phyloP scores from a whole-genome alignment of 2,113 vertebrate species.

The Steatornis caripensis region DNA sequence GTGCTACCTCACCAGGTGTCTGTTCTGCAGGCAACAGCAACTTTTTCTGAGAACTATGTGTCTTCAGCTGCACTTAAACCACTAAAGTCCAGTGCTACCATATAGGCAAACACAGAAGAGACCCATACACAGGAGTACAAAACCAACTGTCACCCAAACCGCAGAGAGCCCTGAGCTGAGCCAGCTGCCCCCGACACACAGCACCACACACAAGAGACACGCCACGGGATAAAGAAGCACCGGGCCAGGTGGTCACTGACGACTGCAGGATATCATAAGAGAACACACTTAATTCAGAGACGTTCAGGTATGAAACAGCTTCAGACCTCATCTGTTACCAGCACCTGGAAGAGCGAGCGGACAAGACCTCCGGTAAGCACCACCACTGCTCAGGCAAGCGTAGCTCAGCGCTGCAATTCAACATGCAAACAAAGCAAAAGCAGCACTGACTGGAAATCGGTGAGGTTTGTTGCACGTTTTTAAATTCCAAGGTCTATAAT shows the following conservation, averaged over 20 bases:
- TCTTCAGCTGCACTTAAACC: not conserved
- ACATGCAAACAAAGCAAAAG: accelerated
- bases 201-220: accelerated
- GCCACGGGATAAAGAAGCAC: accelerated
- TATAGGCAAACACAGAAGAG: not conserved
- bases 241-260: accelerated
- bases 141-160: not conserved
- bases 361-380: not conserved
- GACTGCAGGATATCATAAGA: accelerated
- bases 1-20: not conserved
- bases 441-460: not conserved
- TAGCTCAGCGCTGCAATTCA: not conserved
- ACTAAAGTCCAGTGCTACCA: not conserved
- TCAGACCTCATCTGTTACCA: not conserved
- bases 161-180: not conserved
- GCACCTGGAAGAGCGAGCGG: not conserved
- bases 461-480: not conserved
- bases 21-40: not conserved
- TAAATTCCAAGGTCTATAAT: not conserved
- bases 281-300: not conserved
- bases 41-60: not conserved
- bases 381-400: accelerated
- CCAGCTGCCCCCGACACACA: not conserved
- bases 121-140: not conserved
- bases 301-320: not conserved